A percentile compares a stretch with the other conserved stretches of the same genome.
phyloP scores from a whole-genome alignment of 2,888 invertebrate genomes.

The Nasonovia ribisnigri region DNA sequence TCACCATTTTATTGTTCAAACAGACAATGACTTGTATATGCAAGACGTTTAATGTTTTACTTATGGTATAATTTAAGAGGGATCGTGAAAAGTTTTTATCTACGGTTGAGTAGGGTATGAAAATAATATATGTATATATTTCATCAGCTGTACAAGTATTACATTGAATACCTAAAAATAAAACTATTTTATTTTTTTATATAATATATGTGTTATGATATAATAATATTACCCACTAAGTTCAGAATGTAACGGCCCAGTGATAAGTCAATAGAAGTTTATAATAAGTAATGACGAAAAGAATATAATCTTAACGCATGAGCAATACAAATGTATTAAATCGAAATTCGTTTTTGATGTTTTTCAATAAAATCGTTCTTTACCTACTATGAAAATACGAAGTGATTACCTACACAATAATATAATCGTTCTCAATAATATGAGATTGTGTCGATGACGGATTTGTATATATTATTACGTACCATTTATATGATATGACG shows the following conservation, averaged over 20 bases:
- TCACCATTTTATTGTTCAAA: background rate
- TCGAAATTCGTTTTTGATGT: background rate
- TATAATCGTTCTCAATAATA: background rate
- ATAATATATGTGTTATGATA: background rate
- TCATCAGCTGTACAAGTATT: background rate
- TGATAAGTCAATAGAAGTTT: slow-evolving; percentile 2
- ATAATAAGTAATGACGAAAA: slow-evolving; percentile 24
- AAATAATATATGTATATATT: background rate
- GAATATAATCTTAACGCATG: background rate
- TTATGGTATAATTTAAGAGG: background rate
- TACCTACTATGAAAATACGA: background rate
- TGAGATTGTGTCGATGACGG: background rate
- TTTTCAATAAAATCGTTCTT: background rate
- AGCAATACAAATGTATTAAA: background rate
- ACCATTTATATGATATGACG: too few species aligned
- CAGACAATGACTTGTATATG: slow-evolving; percentile 9
- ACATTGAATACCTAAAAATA: background rate
- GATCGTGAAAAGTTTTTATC: slow-evolving; percentile 14
- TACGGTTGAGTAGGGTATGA: background rate
- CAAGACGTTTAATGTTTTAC: slow-evolving; percentile 31
- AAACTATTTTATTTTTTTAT: background rate
- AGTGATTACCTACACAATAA: background rate
- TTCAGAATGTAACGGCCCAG: background rate
- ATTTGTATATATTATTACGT: too few species aligned
- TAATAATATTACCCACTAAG: background rate